Evolutionary conservation across 1,140 invertebrate species (phyloP), one percentile per base, ranked within the genome.

Genomic region (Acromyrmex charruanus): DNA sequence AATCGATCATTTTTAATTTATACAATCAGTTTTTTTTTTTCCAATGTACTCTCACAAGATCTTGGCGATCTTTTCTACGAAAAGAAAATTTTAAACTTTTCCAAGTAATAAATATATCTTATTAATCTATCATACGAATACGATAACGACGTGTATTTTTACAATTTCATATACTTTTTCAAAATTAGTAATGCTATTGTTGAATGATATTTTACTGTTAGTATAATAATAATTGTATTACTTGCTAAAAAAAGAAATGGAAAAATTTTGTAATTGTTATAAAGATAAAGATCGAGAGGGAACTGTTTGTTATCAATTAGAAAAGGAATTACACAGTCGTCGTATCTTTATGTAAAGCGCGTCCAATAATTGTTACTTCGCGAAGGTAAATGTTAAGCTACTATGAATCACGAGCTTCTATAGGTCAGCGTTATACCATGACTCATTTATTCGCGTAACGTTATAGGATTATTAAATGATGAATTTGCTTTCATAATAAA

Each of bases 351-450:
- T 25, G 68, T 35, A 25, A 84, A 84, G 18, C 39, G 25, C 28
- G 7, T 6, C 16, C 12, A 49, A 39, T 75, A 74, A 84, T 84
- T 75, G 39, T 69, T 81, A 49, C 39, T 31, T 69, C 16, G 55
- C 51, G 28, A 44, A 71, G 25, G 69, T 14, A 51, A 55, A 55
- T n/a, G 77, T 28, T 9, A 18, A 49, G 69, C 55, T 82, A 61
- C 53, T 82, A 61, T 84, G 80, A 84, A 84, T 84, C 80, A 84
- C 39, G 28, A 81, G 69, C 49, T 39, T 61, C 69, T 84, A 75
- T 84, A 84, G 69, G 55, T 75, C 80, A 61, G 69, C n/a, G 55
- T 75, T 63, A 75, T 55, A 49, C 39, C 80, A 49, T 84, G 80
- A 84, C 55, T 84, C 80, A 84, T 18, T 84, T 84, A 72, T 51